Evolutionary conservation across 2,113 vertebrate genomes (phyloP).

Genomic region (Amphilophus citrinellus): DNA sequence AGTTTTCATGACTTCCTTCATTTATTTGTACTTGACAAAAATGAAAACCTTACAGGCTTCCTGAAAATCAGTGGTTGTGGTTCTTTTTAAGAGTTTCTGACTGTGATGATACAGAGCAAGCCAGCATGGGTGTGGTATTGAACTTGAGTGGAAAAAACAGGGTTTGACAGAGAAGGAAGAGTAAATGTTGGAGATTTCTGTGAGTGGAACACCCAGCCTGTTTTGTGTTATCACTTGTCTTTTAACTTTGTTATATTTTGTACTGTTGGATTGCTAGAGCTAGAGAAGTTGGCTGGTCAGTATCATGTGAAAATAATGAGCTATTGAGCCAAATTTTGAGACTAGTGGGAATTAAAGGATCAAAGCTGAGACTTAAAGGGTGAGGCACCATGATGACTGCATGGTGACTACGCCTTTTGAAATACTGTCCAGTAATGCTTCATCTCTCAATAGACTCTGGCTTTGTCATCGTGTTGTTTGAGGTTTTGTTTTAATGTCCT

Average conservation of each 20-base stretch:
- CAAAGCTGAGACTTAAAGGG: neutral
- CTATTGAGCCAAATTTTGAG: neutral
- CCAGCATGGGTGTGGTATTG: slow-evolving; percentile 1
- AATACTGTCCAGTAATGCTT: neutral
- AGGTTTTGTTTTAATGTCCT: neutral
- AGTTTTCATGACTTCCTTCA: neutral
- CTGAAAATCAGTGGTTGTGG: neutral
- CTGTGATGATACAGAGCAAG: neutral
- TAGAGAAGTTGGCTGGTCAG: neutral
- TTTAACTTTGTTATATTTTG: neutral
- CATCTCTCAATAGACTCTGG: neutral
- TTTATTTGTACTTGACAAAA: neutral
- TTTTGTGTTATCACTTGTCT: neutral
- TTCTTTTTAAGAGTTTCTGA: neutral
- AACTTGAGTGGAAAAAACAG: neutral
- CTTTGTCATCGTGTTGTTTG: neutral
- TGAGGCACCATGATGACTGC: neutral
- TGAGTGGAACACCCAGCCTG: neutral
- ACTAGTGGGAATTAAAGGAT: neutral
- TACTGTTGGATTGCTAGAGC: neutral
- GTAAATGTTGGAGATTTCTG: neutral
- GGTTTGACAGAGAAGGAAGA: neutral
- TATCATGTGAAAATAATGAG: neutral
- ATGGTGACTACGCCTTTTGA: neutral
- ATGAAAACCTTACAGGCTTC: neutral